Conservation (phyloP, 2,113 vertebrate species). For the Toxotes jaculatrix region DNA sequence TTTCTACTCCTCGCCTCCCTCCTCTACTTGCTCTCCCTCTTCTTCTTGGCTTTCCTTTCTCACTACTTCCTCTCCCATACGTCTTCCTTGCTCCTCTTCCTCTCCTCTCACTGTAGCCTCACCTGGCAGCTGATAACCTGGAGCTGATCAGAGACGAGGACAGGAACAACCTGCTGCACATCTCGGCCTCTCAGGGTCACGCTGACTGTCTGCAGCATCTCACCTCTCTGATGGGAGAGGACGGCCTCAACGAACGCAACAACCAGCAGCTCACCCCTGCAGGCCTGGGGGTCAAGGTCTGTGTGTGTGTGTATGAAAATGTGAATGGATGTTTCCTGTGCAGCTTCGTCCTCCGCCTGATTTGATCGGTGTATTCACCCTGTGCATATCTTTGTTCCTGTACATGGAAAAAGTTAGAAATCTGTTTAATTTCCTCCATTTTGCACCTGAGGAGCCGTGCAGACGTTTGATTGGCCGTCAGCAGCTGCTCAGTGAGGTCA, state of each 20-base stretch:
- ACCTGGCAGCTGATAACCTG: conserved; percentile 95
- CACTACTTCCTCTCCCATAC: background rate
- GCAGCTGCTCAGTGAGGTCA: conserved; percentile 32
- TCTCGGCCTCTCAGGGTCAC: conserved; percentile 93
- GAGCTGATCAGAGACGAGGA: conserved; percentile 94
- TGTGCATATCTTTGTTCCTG: too few species aligned
- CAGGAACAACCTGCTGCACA: conserved; percentile 94
- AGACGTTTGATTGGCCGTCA: conserved; percentile 17
- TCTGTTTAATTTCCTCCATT: background rate
- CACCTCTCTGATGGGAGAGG: conserved; percentile 97
- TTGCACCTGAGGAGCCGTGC: background rate
- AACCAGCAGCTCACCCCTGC: conserved; percentile 92
- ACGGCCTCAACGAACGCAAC: conserved; percentile 95
- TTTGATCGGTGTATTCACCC: too few species aligned
- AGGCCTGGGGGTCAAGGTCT: conserved; percentile 95
- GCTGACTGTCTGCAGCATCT: conserved; percentile 97
- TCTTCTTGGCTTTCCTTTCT: too few species aligned
- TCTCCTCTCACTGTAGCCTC: conserved; percentile 85
- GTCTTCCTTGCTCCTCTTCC: background rate
- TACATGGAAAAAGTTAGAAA: background rate
- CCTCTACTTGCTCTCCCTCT: background rate
- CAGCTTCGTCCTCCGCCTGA: too few species aligned
- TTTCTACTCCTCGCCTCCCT: background rate
- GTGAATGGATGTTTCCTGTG: too few species aligned
- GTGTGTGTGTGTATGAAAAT: background rate